Base-by-base conservation (phyloP, 2,113 vertebrate species). In the Calypte anna region DNA sequence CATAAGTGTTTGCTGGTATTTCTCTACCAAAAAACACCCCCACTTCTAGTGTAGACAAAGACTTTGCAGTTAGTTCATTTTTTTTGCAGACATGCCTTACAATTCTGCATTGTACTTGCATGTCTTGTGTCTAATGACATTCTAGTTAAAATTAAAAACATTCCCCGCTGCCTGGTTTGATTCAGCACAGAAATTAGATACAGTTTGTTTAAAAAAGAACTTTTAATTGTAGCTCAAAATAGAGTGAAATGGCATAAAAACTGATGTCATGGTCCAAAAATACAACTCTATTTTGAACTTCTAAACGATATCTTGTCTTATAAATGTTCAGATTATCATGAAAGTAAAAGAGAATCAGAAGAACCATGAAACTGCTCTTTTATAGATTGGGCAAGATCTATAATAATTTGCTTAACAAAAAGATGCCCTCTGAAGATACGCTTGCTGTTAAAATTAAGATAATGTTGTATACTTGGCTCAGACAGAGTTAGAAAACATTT, bases 211-310 rank as follows among this genome's bases (percentile, higher is more conserved):
- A 23, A 83, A 93, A 94, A 94, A 81, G 78, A 87, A 54, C 81
- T 96, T 97, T 88, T 94, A 96, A 96, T 94, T 93, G 70, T 91
- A 93, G 88, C 92, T 96, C 61, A 83, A 94, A 93, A 93, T 89
- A 96, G 80, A 95, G 82, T 69, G 87, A 97, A 96, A 96, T 94
- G 89, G 92, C 96, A 93, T 96, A 93, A 96, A 93, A 96, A 69
- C 76, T 79, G 90, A 96, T 96, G 92, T 93, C 95, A 96, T 5
- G 53, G 92, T 95, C 86, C 93, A 92, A 93, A 97, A 96, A 94
- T 93, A 95, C 5, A 21, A 77, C 61, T 77, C 85, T 94, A 82
- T 92, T 96, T 93, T 93, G 92, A 96, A 96, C 92, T 81, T 93
- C 94, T 90, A 94, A 95, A 85, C 2, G 25, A 69, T 88, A 80